These are phyloP conservation scores for Hirtodrosophila duncani DNA, from an alignment of 2,888 invertebrate species.

Conservation along the genomic window DNA sequence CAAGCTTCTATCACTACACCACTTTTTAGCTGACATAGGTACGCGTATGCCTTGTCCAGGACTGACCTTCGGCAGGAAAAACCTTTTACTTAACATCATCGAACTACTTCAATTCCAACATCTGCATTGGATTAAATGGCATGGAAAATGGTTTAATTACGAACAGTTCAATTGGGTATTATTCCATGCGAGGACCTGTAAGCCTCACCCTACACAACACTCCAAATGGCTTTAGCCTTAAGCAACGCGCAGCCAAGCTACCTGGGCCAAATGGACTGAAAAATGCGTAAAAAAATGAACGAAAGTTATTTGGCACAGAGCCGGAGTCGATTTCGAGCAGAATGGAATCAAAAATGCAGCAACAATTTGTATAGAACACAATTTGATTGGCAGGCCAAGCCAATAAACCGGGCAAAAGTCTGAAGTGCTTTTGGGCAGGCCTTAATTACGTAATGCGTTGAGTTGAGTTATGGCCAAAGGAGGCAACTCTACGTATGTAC, in stretches of 20 bases:
- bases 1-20: no score
- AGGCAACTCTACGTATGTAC: constrained; percentile 43
- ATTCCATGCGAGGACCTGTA: constrained; percentile 19
- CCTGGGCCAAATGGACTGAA: constrained; percentile 28
- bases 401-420: constrained; percentile 56
- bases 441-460: constrained; percentile 72
- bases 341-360: constrained; percentile 64
- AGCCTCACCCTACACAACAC: constrained; percentile 8
- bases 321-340: constrained; percentile 27
- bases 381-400: constrained; percentile 67
- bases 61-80: no score
- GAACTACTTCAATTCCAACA: constrained; percentile 48
- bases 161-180: constrained; percentile 63
- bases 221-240: no score
- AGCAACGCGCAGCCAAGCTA: constrained; percentile 1
- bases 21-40: no score
- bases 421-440: constrained; percentile 71
- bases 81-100: no score
- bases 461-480: constrained; percentile 67
- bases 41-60: no score
- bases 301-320: constrained; percentile 60
- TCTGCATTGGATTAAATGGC: constrained; percentile 57
- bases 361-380: constrained; percentile 58
- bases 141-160: constrained; percentile 69
- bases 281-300: constrained; percentile 51